Evolutionary conservation across 1,140 invertebrate species (phyloP).

Genomic region (Acromyrmex charruanus): DNA sequence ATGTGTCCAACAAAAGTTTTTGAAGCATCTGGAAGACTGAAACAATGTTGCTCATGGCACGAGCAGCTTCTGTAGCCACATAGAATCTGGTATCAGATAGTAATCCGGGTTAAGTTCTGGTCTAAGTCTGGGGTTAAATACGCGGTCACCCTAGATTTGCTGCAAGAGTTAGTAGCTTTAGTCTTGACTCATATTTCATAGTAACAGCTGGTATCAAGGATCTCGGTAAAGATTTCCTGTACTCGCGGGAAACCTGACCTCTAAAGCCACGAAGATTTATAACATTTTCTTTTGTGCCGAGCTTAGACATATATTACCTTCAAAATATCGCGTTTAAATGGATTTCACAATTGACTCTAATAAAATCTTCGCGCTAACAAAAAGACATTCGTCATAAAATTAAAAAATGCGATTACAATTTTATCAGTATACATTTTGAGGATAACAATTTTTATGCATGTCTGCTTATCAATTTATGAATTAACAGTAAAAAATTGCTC

Average conservation of each 20-base stretch:
- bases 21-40: neutral
- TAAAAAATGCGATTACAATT: neutral
- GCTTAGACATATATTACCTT: neutral
- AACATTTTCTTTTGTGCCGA: neutral
- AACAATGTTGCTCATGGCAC: neutral
- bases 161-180: constrained; percentile 47
- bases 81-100: constrained; percentile 32
- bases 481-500: neutral
- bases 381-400: neutral
- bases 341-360: neutral
- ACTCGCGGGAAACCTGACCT: constrained; percentile 10
- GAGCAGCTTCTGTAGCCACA: constrained; percentile 7
- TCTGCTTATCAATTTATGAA: neutral
- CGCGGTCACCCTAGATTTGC: constrained; percentile 48
- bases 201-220: neutral
- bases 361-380: constrained; percentile 1
- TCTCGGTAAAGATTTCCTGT: constrained; percentile 7
- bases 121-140: constrained; percentile 55
- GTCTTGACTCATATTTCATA: constrained; percentile 42
- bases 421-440: neutral
- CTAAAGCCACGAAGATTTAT: neutral
- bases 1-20: neutral
- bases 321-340: neutral
- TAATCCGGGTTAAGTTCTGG: constrained; percentile 55
- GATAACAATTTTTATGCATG: neutral